phyloP scores from a whole-genome alignment of 2,797 vertebrate species.

The Enteromius trimaculatus region DNA sequence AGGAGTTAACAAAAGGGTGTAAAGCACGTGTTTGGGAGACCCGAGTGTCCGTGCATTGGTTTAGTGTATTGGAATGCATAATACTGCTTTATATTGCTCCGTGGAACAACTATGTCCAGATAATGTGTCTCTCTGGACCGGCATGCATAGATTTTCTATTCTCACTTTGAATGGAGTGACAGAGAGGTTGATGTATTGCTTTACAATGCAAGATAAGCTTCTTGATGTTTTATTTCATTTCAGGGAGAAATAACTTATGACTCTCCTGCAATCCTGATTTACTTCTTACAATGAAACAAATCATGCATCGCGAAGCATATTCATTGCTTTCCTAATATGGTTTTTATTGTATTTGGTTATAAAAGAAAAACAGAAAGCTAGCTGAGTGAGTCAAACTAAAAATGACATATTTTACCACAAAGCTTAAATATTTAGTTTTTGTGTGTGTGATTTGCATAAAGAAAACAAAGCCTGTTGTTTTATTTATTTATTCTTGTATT shows the following conservation, averaged over 20 bases:
- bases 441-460: neutral
- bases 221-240: slow-evolving; percentile 18
- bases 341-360: neutral
- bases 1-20: slow-evolving; percentile 25
- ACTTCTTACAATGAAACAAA: neutral
- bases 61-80: slow-evolving; percentile 3
- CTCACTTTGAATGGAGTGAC: slow-evolving; percentile 12
- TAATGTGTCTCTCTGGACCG: slow-evolving; percentile 20
- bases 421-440: neutral
- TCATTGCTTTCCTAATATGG: neutral
- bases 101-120: slow-evolving; percentile 5
- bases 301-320: neutral
- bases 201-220: slow-evolving; percentile 22
- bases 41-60: neutral
- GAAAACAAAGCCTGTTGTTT: neutral
- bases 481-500: neutral
- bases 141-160: slow-evolving; percentile 20
- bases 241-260: neutral
- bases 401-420: neutral
- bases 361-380: neutral
- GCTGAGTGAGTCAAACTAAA: neutral
- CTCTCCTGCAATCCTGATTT: neutral
- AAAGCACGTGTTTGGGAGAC: neutral
- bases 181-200: slow-evolving; percentile 18
- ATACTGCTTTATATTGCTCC: slow-evolving; percentile 1